Conservation (phyloP, 2,113 vertebrate genomes). For the Antigone vipio region DNA sequence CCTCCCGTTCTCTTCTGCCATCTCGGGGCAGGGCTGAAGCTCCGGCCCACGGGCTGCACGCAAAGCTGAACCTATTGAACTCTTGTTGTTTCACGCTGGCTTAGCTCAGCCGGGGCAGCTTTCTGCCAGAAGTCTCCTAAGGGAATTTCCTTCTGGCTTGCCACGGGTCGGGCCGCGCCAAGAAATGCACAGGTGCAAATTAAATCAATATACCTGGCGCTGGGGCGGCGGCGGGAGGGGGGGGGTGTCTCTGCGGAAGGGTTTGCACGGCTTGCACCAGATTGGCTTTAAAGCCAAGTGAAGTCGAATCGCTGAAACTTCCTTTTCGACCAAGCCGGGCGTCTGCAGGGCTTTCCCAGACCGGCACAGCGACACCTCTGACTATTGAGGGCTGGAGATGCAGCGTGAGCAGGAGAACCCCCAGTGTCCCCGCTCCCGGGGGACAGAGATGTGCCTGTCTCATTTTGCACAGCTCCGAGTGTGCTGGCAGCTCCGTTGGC, state of each 20-base stretch:
- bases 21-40: not conserved
- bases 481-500: not conserved
- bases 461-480: not conserved
- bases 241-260: not conserved
- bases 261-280: not conserved
- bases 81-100: not conserved
- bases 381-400: not conserved
- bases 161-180: not conserved
- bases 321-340: accelerated
- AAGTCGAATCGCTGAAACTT: accelerated
- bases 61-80: not conserved
- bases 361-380: not conserved
- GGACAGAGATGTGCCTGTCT: not conserved
- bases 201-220: slow-evolving; percentile 36
- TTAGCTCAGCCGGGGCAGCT: slow-evolving; percentile 28
- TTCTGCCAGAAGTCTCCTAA: slow-evolving; percentile 33
- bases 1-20: not conserved
- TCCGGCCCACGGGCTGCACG: not conserved
- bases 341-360: not conserved
- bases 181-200: slow-evolving; percentile 55
- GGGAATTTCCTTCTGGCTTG: slow-evolving; percentile 30
- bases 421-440: not conserved
- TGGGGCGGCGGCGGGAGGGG: not conserved
- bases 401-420: accelerated
- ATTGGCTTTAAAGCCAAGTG: not conserved